Percentiles rank a stretch among this genome's conserved stretches.
phyloP scores from a whole-genome alignment of 2,888 invertebrate species.

The Stenurella melanura region DNA sequence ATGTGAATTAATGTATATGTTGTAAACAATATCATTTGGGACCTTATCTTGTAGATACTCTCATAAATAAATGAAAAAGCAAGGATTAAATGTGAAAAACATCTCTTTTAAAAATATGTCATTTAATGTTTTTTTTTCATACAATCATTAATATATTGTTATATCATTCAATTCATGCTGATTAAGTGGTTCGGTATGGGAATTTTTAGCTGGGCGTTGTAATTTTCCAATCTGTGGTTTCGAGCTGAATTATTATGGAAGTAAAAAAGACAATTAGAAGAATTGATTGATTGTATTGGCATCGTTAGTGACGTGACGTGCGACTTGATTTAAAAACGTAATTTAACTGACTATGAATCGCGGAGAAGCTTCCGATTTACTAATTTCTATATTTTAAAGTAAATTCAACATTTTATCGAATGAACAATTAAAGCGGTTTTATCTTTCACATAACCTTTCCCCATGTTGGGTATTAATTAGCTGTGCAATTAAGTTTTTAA shows the following conservation, averaged over 20 bases:
- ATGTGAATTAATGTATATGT: too few relatives aligned
- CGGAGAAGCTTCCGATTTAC: background rate
- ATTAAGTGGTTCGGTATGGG: background rate
- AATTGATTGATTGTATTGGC: slow-evolving; percentile 35
- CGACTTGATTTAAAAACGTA: slow-evolving; percentile 27
- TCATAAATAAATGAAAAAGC: too few relatives aligned
- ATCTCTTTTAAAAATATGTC: too few relatives aligned
- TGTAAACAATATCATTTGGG: too few relatives aligned
- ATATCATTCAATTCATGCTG: background rate
- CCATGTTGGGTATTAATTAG: slow-evolving; percentile 3
- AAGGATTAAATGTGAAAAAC: too few relatives aligned
- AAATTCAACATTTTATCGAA: background rate
- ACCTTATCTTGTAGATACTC: too few relatives aligned
- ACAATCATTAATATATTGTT: background rate
- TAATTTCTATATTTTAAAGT: background rate
- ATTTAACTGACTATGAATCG: slow-evolving; percentile 9
- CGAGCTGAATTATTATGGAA: slow-evolving; percentile 22
- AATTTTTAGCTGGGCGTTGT: background rate
- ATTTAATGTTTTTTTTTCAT: background rate
- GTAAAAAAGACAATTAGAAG: slow-evolving; percentile 30
- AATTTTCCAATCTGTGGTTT: slow-evolving; percentile 9
- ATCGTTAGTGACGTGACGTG: slow-evolving; percentile 23
- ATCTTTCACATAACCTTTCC: background rate
- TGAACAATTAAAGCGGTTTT: background rate
- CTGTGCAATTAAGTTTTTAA: background rate